A percentile compares a stretch with the other conserved stretches of the same genome.
Conservation (phyloP, 2,797 vertebrate species). For the Sebastolobus altivelis region DNA sequence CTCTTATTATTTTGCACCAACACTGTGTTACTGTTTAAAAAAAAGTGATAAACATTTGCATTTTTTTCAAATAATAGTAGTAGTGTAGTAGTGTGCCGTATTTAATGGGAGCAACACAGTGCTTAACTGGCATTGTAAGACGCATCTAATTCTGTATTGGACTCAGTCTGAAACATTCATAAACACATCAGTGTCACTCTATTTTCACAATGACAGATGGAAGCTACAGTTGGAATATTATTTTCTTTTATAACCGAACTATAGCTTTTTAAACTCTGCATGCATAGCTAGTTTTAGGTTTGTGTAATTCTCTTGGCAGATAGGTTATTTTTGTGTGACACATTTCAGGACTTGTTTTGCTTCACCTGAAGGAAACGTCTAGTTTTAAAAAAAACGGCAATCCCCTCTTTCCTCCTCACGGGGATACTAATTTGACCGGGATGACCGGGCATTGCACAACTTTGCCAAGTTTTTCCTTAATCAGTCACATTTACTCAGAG, state of each 20-base stretch:
- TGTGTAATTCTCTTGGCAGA: not conserved
- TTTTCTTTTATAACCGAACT: not conserved
- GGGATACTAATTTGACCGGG: conserved; percentile 95
- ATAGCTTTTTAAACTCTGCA: not conserved
- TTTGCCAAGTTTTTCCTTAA: conserved; percentile 94
- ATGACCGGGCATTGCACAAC: conserved; percentile 94
- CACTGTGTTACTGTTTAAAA: too few species aligned
- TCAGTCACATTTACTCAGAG: conserved; percentile 85
- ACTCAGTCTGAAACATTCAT: not conserved
- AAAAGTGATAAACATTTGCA: too few species aligned
- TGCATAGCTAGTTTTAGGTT: not conserved
- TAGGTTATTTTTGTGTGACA: not conserved
- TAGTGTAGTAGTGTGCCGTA: too few species aligned
- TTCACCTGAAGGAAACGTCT: not conserved
- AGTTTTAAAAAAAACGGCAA: not conserved
- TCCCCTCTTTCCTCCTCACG: conserved; percentile 54
- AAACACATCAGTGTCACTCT: not conserved
- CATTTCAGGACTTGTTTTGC: not conserved
- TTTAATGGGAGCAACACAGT: too few species aligned
- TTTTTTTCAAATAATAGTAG: too few species aligned
- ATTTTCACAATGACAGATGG: too few species aligned
- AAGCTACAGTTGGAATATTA: not conserved
- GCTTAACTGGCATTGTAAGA: too few species aligned
- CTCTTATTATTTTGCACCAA: too few species aligned
- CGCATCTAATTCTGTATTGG: too few species aligned